phyloP scores from a whole-genome alignment of 2,797 vertebrate genomes.

The Melanotaenia pygmaea region DNA sequence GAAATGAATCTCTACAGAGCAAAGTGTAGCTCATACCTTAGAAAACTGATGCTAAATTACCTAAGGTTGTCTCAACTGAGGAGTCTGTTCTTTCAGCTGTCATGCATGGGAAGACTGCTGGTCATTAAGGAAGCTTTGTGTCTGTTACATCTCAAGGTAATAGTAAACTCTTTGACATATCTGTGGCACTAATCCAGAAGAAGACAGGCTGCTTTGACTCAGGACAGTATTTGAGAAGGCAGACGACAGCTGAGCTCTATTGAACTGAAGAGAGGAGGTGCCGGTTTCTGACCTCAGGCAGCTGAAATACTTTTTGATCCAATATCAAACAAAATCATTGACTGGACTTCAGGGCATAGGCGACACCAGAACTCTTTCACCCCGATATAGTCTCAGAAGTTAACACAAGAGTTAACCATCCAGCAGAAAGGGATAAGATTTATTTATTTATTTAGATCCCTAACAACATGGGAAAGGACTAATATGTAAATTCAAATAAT shows the following conservation, averaged over 20 bases:
- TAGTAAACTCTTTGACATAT: slow-evolving; percentile 23
- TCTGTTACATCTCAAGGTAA: slow-evolving; percentile 23
- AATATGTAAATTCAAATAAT: background rate
- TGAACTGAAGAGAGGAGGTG: background rate
- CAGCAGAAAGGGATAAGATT: too few relatives aligned
- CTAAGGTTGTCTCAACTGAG: slow-evolving; percentile 13
- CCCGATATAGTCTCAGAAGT: too few relatives aligned
- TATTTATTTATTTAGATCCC: too few relatives aligned
- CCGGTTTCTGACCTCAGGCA: slow-evolving; percentile 20
- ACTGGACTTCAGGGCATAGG: background rate
- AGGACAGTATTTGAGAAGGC: slow-evolving; percentile 10
- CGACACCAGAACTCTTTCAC: too few relatives aligned
- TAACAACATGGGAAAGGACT: background rate
- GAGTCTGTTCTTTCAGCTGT: slow-evolving; percentile 35
- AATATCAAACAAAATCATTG: slow-evolving; percentile 9
- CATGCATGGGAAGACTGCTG: slow-evolving; percentile 3
- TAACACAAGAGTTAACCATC: too few relatives aligned
- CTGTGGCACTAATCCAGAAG: slow-evolving; percentile 29
- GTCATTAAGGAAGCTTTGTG: slow-evolving; percentile 35
- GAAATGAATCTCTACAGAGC: slow-evolving; percentile 11
- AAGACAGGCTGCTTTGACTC: slow-evolving; percentile 16
- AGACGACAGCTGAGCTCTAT: slow-evolving; percentile 9
- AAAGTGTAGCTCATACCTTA: slow-evolving; percentile 2
- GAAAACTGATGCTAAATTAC: background rate
- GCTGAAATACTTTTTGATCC: slow-evolving; percentile 9